These are phyloP conservation scores for Catharus minimus DNA, from an alignment of 2,113 vertebrate genomes.

Conservation along the genomic window DNA sequence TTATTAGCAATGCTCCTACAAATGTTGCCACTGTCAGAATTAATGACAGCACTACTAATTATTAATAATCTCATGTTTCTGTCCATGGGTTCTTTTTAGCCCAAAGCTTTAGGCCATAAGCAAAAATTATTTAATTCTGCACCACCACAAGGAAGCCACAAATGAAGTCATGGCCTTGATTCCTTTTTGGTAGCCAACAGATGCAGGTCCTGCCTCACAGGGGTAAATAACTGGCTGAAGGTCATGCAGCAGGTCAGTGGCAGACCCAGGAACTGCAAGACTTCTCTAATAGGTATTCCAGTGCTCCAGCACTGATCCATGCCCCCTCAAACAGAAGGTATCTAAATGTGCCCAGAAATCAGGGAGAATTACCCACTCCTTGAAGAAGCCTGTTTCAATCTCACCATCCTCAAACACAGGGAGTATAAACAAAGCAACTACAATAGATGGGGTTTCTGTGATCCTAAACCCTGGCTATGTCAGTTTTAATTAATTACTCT, in stretches of 20 bases:
- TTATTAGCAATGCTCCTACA: slow-evolving; percentile 26
- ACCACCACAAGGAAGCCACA: neutral
- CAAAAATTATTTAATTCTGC: slow-evolving; percentile 16
- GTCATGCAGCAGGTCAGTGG: neutral
- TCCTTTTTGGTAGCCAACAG: neutral
- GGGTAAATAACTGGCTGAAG: neutral
- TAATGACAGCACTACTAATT: slow-evolving; percentile 25
- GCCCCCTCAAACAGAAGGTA: neutral
- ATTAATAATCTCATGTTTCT: slow-evolving; percentile 44
- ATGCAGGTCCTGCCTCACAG: neutral
- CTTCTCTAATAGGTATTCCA: neutral
- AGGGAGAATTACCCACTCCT: neutral
- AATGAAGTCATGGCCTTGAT: rapidly evolving
- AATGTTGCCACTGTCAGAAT: slow-evolving; percentile 32
- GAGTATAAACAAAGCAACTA: neutral
- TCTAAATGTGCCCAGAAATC: neutral
- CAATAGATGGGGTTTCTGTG: neutral
- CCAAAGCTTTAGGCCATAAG: neutral
- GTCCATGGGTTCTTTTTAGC: neutral
- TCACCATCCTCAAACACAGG: neutral
- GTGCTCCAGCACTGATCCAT: neutral
- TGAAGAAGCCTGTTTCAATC: neutral
- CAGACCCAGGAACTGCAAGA: neutral
- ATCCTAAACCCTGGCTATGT: neutral
- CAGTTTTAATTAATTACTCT: neutral